These are phyloP conservation scores for Eumeta japonica DNA, from an alignment of 1,140 invertebrate species.

Conservation along the genomic window DNA sequence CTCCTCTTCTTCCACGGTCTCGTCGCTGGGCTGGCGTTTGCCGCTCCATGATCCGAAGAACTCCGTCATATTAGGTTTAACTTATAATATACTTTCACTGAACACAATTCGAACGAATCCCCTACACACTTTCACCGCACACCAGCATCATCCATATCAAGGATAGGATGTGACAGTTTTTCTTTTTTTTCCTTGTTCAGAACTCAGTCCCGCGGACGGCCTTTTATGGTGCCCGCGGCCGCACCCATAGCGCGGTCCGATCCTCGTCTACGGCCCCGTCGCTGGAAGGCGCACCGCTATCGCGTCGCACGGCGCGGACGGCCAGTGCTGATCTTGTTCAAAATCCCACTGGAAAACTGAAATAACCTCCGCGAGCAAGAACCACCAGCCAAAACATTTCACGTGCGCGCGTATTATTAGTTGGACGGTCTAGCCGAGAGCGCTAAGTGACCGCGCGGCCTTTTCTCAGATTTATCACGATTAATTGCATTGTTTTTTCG, in stretches of 20 bases:
- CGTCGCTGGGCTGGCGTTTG: constrained; percentile 20
- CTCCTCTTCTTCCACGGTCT: constrained; percentile 29
- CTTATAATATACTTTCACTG: constrained; percentile 15
- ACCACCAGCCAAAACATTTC: constrained; percentile 57
- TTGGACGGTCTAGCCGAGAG: constrained; percentile 54
- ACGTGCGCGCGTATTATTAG: constrained; percentile 55
- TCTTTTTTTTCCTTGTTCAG: too few relatives aligned
- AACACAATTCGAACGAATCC: constrained; percentile 26
- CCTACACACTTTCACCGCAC: constrained; percentile 35
- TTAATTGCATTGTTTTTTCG: constrained; percentile 14
- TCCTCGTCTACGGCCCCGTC: constrained; percentile 4
- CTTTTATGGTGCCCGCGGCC: constrained; percentile 13
- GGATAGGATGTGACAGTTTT: too few relatives aligned
- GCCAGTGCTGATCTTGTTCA: constrained; percentile 45
- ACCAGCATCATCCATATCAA: not conserved
- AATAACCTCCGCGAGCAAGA: constrained; percentile 56
- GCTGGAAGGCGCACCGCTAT: constrained; percentile 6
- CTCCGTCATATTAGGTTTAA: constrained; percentile 47
- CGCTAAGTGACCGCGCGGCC: constrained; percentile 40
- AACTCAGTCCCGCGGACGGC: not conserved
- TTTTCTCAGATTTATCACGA: constrained; percentile 31
- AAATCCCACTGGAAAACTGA: constrained; percentile 57
- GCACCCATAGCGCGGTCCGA: constrained; percentile 13
- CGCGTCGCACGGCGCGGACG: constrained; percentile 34
- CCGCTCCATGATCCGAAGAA: constrained; percentile 41